Base-by-base conservation (phyloP, 2,113 vertebrate species). In the Nerophis ophidion region DNA sequence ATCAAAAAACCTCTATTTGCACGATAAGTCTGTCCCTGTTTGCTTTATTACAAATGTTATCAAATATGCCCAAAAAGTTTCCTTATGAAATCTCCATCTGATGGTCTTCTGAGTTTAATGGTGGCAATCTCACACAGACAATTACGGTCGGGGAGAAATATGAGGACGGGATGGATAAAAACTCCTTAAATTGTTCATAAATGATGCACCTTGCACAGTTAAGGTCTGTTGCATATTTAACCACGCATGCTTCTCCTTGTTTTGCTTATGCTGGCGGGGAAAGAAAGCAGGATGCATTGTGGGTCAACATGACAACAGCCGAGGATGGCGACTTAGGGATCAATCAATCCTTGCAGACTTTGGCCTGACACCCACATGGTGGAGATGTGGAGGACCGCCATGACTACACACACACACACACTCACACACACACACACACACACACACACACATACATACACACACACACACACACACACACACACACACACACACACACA, bases 11-110 rank as follows among this genome's bases (percentile, higher is more conserved):
- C 40, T 66, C 72, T 71, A 83, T 87, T 85, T 84, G 81, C 81
- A 86, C 80, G 75, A 82, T 74, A 82, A 82, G 68, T 66, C 74
- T 75, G 64, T 76, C 79, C 77, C 67, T 81, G 66, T 70, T 61
- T 73, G 79, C 79, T 84, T 84, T 82, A 83, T 83, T 82, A 86
- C 75, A 79, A 83, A 88, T 40, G 68, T 79, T 68, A 83, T 85
- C 77, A 81, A 82, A 85, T 79, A 75, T 79, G 73, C 75, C 75
- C 82, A 84, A 84, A 1, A 84, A 79, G 57, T 89, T 85, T 84
- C 80, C 82, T 86, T 86, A n/a, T 87, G 82, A 87, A 84, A 83
- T 82, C 81, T 86, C 81, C 80, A 86, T 87, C 87, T 83, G 79
- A 85, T 75, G 84, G 81, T 76, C 82, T 77, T 81, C 77, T 48